Evolutionary conservation across 2,113 vertebrate species (phyloP), one percentile per base, ranked within the genome.

Genomic region (Cyanoderma ruficeps): DNA sequence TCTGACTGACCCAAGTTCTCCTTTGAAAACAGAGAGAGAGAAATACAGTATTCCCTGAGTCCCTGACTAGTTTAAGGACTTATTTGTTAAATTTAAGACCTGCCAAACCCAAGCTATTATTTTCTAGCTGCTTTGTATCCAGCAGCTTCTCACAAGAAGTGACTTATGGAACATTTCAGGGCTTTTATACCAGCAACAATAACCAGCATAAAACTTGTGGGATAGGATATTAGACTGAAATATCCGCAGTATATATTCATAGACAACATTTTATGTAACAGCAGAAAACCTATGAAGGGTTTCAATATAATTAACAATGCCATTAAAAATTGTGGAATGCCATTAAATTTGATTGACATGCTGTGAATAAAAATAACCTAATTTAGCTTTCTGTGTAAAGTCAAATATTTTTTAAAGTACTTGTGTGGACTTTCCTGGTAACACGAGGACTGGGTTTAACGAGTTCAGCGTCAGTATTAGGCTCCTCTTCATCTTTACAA

Each of bases 51-150:
- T 90, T 94, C 92, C 82, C 90, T 12, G 39, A 94, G 64, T 81
- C 92, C 52, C 76, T 33, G 64, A 68, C 85, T 90, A 86, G 71
- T 88, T 91, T 93, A 94, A 83, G 64, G 67, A 74, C 5, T 56
- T 81, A 88, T 80, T 95, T 94, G 56, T 93, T 94, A 86, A 92
- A 97, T 96, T 96, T 93, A 93, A 96, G 82, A 86, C 85, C 82
- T 96, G 93, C 47, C 90, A 95, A 96, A 92, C 12, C 41, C 64
- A 87, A 83, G 68, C 64, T 93, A 71, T 94, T 91, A 77, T 95
- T 95, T 92, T 87, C 82, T 87, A 87, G 69, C 69, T 88, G 82
- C 63, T 90, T 88, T 91, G 49, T 88, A 92, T 78, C 87, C 60
- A 90, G 71, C 60, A 92, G 76, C 56, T 56, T 94, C 88, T 90